Base-by-base conservation (phyloP, 1,140 invertebrate species). In the Zeugodacus cucurbitae region DNA sequence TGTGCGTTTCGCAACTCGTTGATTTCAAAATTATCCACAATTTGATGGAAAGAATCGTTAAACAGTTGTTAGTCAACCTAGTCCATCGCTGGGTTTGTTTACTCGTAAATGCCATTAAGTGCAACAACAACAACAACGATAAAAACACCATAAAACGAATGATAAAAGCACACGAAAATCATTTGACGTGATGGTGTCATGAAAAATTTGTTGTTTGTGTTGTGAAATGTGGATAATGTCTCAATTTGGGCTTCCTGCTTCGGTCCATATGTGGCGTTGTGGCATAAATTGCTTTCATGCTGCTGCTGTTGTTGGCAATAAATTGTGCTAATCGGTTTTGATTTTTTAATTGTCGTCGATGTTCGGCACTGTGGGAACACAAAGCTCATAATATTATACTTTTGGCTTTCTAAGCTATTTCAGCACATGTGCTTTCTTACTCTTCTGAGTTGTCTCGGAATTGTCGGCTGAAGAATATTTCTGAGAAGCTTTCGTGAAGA, bases 11-110 rank as follows among this genome's bases (percentile, higher is more conserved):
- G 74, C 44, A 41, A 48, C 74, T 44, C 11, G 74, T 54, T 82
- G 37, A 82, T 82, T 48, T 82, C n/a, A 29, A 82, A 82, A 82
- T 82, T 82, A 29, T 41, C 41, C 37, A n/a, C 41, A 26, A 82
- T 82, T 82, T 82, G 74, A 82, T 82, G 48, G 74, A 82, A 82
- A 48, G 48, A 82, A 82, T 82, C 74, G 74, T 54, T 82, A 82
- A 82, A 82, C 32, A 82, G 41, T 48, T 48, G 41, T 48, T 48
- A 54, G 41, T 22, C 26, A 7, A 54, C n/a, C 14, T 22, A 74
- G 67, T 37, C 67, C 17, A 74, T 74, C 37, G 74, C 7, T 82
- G n/a, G n/a, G n/a, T 82, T n/a, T n/a, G 44, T 82, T 82, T 26
- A 82, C 41, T 82, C 37, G 41, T 48, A 82, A 82, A 74, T 74